Evolutionary conservation across 2,888 invertebrate genomes (phyloP), one percentile per base, ranked within the genome.

Genomic region (Cephus spinipes): DNA sequence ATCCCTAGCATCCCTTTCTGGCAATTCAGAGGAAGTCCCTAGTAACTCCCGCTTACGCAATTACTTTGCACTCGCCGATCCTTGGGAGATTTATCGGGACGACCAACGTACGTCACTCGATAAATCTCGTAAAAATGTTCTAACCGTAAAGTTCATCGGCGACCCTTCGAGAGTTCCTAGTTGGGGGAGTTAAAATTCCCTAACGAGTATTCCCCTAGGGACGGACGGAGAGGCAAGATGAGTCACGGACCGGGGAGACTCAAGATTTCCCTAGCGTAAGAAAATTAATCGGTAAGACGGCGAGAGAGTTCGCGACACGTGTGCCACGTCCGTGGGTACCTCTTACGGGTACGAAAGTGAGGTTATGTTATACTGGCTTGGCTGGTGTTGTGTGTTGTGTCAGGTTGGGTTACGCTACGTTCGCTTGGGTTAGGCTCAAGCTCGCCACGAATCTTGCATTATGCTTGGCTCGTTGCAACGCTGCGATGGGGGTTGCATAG

Each of bases 401-500:
- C 23, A 55, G 55, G 55, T 55, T 55, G 9, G 23, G 55, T 55
- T 55, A 55, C 55, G 55, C 23, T 55, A 23, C 55, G 55, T 55
- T 55, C 23, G 55, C 55, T 23, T 23, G 23, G 55, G 55, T 55
- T 55, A 55, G 55, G 31, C 71, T 32, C 71, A 12, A 71, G 71
- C 36, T 80, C 76, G 78, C 76, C 55, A 69, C 71, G 80, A 79
- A 80, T 79, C 75, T 76, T 73, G 55, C 74, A 80, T 80, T 71
- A 71, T 71, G 55, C 71, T 32, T 69, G 76, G 69, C 76, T 69
- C 55, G 77, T 74, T 79, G 82, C 85, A 84, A 82, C 86, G 85
- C 55, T 55, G 23, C 55, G 55, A 55, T 55, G 55, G 55, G 55
- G 55, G 23, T 55, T 83, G 85, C 85, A 85, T 83, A 84, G 87